Percentiles rank a stretch among this genome's conserved stretches.
Conservation (phyloP, 2,888 invertebrate species). For the Epinotia brunnichana region DNA sequence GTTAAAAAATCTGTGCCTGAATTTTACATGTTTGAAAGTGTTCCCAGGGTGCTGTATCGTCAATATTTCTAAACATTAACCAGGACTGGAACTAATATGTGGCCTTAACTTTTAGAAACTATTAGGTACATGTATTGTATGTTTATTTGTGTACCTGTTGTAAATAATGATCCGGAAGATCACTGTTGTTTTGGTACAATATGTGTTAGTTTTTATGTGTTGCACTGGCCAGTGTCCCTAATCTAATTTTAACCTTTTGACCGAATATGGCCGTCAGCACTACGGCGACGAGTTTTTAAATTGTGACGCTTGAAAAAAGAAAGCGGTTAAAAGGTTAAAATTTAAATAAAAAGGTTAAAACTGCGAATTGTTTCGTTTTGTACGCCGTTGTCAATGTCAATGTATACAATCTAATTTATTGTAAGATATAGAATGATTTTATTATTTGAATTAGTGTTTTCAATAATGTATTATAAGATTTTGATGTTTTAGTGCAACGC, state of each 20-base stretch:
- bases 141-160: constrained; percentile 64
- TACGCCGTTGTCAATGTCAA: not conserved
- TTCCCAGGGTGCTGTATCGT: constrained; percentile 62
- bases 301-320: no score
- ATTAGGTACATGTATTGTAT: constrained; percentile 51
- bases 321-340: not conserved
- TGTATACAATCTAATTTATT: not conserved
- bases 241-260: not conserved
- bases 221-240: not conserved
- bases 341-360: not conserved
- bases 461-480: not conserved
- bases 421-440: constrained; percentile 4
- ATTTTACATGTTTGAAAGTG: not conserved
- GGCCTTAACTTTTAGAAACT: constrained; percentile 67
- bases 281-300: no score
- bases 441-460: not conserved
- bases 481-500: constrained; percentile 6
- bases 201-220: constrained; percentile 1
- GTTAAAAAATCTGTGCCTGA: not conserved
- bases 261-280: not conserved
- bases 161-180: constrained; percentile 71
- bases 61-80: constrained; percentile 50
- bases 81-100: constrained; percentile 53
- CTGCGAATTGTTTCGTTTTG: not conserved
- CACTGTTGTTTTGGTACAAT: constrained; percentile 49